Conservation (phyloP, 2,113 vertebrate genomes). For the Forbesichthys agassizii region DNA sequence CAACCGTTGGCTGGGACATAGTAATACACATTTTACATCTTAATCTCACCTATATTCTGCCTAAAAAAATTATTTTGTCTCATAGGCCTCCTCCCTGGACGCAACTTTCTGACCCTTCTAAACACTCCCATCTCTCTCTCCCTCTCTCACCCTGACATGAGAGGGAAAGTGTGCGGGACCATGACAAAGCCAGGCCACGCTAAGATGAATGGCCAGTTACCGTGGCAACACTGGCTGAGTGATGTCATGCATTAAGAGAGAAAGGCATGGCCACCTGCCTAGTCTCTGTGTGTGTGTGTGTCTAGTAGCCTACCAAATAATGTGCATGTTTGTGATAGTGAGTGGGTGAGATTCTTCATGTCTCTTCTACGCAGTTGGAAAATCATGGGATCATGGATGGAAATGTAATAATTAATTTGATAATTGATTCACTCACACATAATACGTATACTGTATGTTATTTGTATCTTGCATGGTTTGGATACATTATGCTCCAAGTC, state of each 20-base stretch:
- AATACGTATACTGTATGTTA: no score
- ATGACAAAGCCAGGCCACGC: conserved; percentile 8
- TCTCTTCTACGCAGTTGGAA: neutral
- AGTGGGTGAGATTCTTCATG: neutral
- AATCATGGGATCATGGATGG: no score
- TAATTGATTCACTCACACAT: no score
- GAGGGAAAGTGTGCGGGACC: conserved; percentile 13
- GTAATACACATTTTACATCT: no score
- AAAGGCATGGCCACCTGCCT: neutral
- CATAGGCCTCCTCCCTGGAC: neutral
- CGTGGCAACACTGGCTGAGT: conserved; percentile 7
- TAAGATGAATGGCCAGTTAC: conserved; percentile 12
- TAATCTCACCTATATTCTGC: no score
- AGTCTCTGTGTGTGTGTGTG: neutral
- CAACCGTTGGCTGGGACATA: no score
- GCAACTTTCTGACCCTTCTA: neutral
- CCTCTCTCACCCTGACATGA: neutral
- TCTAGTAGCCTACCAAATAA: neutral
- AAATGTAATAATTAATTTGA: no score
- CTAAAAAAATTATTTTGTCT: no score
- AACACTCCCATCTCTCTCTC: neutral
- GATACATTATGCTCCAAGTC: no score
- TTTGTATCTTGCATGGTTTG: no score
- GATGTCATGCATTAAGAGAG: conserved; percentile 9
- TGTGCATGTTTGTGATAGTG: no score